Conservation (phyloP, 92 coral and sea anemone species). For the Micromussa lordhowensis region DNA sequence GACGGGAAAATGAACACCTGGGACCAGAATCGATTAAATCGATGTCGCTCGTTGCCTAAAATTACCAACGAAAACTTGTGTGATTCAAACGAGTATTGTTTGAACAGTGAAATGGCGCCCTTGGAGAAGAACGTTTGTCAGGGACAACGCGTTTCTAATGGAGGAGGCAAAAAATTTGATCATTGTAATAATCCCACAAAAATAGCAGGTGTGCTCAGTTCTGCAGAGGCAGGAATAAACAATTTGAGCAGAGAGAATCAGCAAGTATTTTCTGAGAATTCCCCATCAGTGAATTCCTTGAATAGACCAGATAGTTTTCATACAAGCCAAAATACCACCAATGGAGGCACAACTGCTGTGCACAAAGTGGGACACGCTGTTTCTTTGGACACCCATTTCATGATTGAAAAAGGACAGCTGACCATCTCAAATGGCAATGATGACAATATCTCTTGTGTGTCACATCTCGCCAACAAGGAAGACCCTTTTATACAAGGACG, state of each 20-base stretch:
- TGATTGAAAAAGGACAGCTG: constrained; percentile 25
- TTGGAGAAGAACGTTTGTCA: constrained; percentile 4
- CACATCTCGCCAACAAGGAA: constrained; percentile 13
- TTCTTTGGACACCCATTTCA: constrained; percentile 58
- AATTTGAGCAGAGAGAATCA: neutral
- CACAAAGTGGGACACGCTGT: constrained; percentile 57
- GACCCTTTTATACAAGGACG: constrained; percentile 80
- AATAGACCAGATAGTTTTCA: constrained; percentile 1
- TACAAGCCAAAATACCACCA: neutral
- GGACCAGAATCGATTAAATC: constrained; percentile 28
- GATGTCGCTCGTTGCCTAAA: constrained; percentile 46
- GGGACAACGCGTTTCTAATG: neutral
- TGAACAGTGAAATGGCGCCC: constrained; percentile 6
- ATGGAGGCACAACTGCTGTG: neutral
- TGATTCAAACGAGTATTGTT: constrained; percentile 7
- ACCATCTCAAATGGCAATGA: neutral
- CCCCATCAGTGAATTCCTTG: neutral
- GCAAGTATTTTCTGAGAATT: neutral
- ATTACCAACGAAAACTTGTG: constrained; percentile 2
- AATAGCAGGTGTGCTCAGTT: neutral
- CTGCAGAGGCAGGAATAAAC: neutral
- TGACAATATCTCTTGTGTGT: neutral
- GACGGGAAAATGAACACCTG: constrained; percentile 4
- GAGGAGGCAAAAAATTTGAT: neutral
- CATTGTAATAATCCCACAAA: neutral